phyloP scores from a whole-genome alignment of 2,888 invertebrate species.

The Schizaphis graminum region DNA sequence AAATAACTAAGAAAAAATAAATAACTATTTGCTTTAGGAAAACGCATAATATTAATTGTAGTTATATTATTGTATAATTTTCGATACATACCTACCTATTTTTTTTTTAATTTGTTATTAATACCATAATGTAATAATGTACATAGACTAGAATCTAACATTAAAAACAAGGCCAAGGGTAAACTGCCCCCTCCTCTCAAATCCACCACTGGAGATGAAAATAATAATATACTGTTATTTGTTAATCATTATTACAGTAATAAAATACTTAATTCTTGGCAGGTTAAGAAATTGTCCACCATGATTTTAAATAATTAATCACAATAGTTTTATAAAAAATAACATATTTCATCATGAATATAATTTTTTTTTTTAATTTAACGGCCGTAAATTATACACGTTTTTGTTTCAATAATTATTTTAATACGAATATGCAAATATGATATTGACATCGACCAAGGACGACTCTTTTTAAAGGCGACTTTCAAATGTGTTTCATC shows the following conservation, averaged over 20 bases:
- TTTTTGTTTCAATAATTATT: conserved; percentile 8
- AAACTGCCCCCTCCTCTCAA: neutral
- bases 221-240: neutral
- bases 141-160: neutral
- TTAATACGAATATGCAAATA: neutral
- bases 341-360: neutral
- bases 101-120: neutral
- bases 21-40: neutral
- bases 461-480: conserved; percentile 26
- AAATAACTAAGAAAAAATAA: neutral
- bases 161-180: neutral
- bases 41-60: neutral
- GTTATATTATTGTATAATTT: neutral
- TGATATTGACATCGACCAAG: neutral
- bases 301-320: neutral
- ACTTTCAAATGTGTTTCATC: conserved; percentile 19
- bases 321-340: neutral
- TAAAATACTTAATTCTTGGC: neutral
- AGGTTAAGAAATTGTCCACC: neutral
- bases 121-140: neutral
- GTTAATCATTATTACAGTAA: neutral
- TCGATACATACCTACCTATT: neutral
- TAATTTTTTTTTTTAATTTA: neutral
- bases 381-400: neutral
- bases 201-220: neutral